A percentile compares a stretch with the other conserved stretches of the same genome.
phyloP scores from a whole-genome alignment of 2,888 invertebrate genomes.

The Dynastes tityus region DNA sequence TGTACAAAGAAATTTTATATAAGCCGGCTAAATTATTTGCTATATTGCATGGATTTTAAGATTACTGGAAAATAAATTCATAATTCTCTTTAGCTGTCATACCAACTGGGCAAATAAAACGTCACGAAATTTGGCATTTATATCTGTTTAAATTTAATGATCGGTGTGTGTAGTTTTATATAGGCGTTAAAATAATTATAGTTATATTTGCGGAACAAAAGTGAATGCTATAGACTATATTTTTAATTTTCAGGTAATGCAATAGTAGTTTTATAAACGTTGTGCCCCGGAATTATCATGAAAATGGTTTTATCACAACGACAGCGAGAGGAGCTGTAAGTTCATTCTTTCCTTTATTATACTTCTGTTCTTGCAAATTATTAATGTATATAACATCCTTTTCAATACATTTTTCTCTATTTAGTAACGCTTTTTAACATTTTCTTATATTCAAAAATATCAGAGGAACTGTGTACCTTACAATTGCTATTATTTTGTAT shows the following conservation, averaged over 20 bases:
- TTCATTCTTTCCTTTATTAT: slow-evolving; percentile 63
- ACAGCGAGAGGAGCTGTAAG: slow-evolving; percentile 99
- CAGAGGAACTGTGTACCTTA: not conserved
- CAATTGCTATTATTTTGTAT: not conserved
- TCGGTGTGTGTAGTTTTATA: not conserved
- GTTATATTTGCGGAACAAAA: not conserved
- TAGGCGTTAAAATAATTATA: not conserved
- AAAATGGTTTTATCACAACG: slow-evolving; percentile 99
- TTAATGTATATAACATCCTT: slow-evolving; percentile 12
- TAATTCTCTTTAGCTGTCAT: not conserved
- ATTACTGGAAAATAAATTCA: not conserved
- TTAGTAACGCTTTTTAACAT: too few relatives aligned
- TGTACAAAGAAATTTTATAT: slow-evolving; percentile 14
- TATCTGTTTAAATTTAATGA: slow-evolving; percentile 40
- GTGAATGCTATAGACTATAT: slow-evolving; percentile 7
- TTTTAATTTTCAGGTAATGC: slow-evolving; percentile 66
- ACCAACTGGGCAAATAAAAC: slow-evolving; percentile 15
- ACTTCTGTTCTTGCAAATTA: slow-evolving; percentile 13
- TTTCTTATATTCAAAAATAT: too few relatives aligned
- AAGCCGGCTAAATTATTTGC: not conserved
- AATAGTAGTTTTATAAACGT: slow-evolving; percentile 63
- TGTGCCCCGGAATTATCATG: slow-evolving; percentile 77
- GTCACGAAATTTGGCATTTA: slow-evolving; percentile 41
- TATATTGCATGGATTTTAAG: not conserved
- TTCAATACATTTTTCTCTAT: slow-evolving; percentile 16